Conservation (phyloP, 1,140 invertebrate genomes). For the Drosophila persimilis region DNA sequence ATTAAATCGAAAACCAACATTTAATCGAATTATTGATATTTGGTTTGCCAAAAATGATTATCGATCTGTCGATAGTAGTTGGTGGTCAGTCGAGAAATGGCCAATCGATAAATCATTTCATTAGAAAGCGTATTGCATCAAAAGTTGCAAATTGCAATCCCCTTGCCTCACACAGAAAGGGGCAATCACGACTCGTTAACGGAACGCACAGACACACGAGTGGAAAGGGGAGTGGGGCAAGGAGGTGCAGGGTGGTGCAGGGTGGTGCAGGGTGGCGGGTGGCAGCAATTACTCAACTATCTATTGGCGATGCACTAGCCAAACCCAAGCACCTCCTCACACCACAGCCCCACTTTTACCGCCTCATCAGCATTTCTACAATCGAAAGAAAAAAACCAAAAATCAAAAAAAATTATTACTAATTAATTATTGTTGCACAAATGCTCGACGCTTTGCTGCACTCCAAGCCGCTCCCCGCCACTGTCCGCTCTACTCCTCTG, state of each 20-base stretch:
- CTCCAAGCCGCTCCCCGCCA: not conserved
- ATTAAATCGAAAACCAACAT: too few species aligned
- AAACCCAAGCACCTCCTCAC: conserved; percentile 1
- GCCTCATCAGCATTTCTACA: conserved; percentile 46
- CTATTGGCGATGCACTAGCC: not conserved
- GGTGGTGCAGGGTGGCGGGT: not conserved
- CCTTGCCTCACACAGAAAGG: not conserved
- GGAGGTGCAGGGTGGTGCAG: not conserved
- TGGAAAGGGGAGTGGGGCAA: not conserved
- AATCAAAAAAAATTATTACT: conserved; percentile 50
- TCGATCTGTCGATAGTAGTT: not conserved
- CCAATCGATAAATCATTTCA: not conserved
- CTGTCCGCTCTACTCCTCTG: not conserved
- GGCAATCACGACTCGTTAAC: not conserved
- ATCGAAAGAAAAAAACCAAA: conserved; percentile 32
- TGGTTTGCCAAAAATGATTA: too few species aligned
- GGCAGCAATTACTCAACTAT: conserved; percentile 18
- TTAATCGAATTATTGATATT: too few species aligned
- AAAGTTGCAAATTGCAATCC: too few species aligned
- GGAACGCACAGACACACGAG: not conserved
- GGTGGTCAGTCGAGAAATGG: not conserved
- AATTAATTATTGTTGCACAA: conserved; percentile 74
- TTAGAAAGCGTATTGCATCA: not conserved
- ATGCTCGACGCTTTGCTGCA: conserved; percentile 24
- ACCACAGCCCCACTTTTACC: conserved; percentile 32